Evolutionary conservation across 2,888 invertebrate species (phyloP), one percentile per base, ranked within the genome.

Genomic region (Drosophila pegasa): DNA sequence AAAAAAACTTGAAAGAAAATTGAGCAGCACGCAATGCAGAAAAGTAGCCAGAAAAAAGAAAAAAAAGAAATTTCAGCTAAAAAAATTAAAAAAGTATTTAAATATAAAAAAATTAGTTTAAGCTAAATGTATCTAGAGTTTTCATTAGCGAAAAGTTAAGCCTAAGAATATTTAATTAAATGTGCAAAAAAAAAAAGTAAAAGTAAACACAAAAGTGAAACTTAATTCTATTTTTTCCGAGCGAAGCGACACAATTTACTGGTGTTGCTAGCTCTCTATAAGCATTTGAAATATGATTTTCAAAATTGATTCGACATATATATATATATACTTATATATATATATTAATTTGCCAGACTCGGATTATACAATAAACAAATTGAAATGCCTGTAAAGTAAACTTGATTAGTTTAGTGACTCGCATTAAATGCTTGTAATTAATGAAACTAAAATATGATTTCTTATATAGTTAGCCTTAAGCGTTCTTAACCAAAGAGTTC

Each of bases 41-140:
- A 45, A 43, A 37, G 31, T 37, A 65, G 43, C 41, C 58, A 51
- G 20, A 56, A 47, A 61, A 51, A 57, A 37, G 35, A 40, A 45
- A 60, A 56, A 54, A 22, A 40, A 60, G 62, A 33, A 20, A 60
- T 43, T 57, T 45, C 61, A 61, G 31, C 31, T 47, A 33, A 47
- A 33, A 37, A 48, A 38, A 51, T 37, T 16, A 43, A 37, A 48
- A 37, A 47, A 29, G 40, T 29, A 38, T 20, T 52, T 47, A 54
- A 29, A 55, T 25, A 57, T 27, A 54, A 45, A 56, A 27, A 68
- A 77, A 56, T 50, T 84, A 84, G 71, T 69, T 57, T 84, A 82
- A 85, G 85, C 74, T 85, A 82, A 86, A 83, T 83, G 86, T 87
- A 86, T 86, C 80, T 87, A 86, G 86, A 81, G 79, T 87, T 86